Evolutionary conservation across 2,797 vertebrate genomes (phyloP), one percentile per base, ranked within the genome.

Genomic region (Onychomys leucogaster): DNA sequence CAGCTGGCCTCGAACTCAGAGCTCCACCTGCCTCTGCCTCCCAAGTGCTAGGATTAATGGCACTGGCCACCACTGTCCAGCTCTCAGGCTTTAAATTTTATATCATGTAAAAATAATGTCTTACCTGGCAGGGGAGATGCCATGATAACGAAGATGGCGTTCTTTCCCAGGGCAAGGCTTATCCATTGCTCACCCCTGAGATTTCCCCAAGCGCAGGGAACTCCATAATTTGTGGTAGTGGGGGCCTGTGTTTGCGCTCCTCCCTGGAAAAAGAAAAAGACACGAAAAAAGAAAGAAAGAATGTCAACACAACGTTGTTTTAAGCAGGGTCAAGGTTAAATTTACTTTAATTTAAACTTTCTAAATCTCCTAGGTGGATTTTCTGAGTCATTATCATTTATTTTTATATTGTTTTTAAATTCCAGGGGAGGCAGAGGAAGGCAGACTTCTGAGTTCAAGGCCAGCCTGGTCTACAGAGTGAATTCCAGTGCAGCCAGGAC

Each of bases 31-130:
- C 16, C 32, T 69, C 34, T 69, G 67, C 34, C 16, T 69, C 14
- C 32, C 16, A 17, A n/a, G 34, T 69, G 16, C 13, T n/a, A 34
- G 34, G 16, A 69, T 69, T 69, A 69, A 69, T 63, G 27, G 27
- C 27, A 6, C 17, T 6, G 7, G 65, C 11, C 14, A 67, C 8
- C 13, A 67, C 6, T 32, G 14, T 3, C 67, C 67, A n/a, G 34
- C 34, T 69, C 67, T 85, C 49, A 76, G 43, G 57, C n/a, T 78
- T 92, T 82, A 82, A 46, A 92, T 86, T 89, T 94, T 81, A 89
- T 91, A 77, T 34, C 34, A 81, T 71, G 6, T 65, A 86, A 95
- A 94, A 69, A 61, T 80, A 63, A 92, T 55, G 23, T 61, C 77
- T 55, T 55, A 16, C 52, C 14, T 55, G 52, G 14, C 52, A 55